Evolutionary conservation across 2,797 vertebrate species (phyloP), one percentile per base, ranked within the genome.

Genomic region (Ctenopoma kingsleyae): DNA sequence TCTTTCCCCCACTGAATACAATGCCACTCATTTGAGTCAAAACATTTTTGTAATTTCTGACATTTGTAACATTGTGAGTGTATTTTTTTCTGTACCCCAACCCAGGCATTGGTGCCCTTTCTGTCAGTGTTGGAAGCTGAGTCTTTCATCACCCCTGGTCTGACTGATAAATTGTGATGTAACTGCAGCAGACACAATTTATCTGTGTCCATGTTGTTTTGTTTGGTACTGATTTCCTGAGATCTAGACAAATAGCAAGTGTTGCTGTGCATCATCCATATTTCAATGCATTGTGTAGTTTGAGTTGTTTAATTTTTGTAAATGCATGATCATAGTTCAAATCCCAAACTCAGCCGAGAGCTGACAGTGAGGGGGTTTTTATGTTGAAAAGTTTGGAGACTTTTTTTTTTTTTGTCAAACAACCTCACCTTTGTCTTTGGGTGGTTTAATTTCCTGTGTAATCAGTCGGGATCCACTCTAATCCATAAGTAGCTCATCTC

Each of bases 21-120:
- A 9, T 58, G 50, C 59, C 56, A 65, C 41, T 71, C 55, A 53
- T 63, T 30, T 56, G 49, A 68, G 50, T 71, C 63, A 64, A 25
- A 22, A n/a, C 47, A 30, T 69, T 71, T 62, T 57, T 78, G 56
- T 54, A 23, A 56, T 67, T 76, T 80, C 49, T 58, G 40, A 62
- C 25, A 8, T 80, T 58, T 70, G 49, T 20, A 49, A 25, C 48
- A 56, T 61, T 62, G 53, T 46, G 1, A 13, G 53, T 38, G 16
- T 41, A 35, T 69, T 55, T 22, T 30, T n/a, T 35, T 43, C 9
- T 49, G 35, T 4, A 50, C 6, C 38, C 25, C 36, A 38, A 15
- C 51, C 3, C 22, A 17, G 16, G 15, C n/a, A 8, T 60, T 32
- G 46, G 22, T 36, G 47, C 23, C 25, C 27, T 54, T 40, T 54